Evolutionary conservation across 1,140 invertebrate genomes (phyloP), one percentile per base, ranked within the genome.

Genomic region (Eueides isabella): DNA sequence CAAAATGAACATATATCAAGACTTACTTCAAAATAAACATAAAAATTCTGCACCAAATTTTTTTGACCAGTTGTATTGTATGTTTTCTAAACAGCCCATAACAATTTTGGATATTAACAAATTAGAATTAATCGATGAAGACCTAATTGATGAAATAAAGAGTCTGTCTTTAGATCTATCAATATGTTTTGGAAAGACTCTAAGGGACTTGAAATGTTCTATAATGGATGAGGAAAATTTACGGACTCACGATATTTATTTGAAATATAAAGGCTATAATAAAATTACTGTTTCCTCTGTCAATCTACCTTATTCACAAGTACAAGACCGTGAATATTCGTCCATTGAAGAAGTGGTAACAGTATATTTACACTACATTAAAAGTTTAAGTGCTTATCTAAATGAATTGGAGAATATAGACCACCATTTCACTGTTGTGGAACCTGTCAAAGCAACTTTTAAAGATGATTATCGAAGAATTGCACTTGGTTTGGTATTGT

Each of bases 401-500:
- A 65, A 75, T 68, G 80, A 90, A 76, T 75, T 92, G 55, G 87
- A 88, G 66, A 70, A 67, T 31, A 89, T 92, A 70, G 85, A 92
- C 76, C 67, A 77, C 28, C 67, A 72, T 61, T 92, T 87, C 75
- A 81, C 72, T 63, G 80, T 92, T 9, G 77, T 87, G 73, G 88
- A 92, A 73, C 90, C 90, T 30, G 55, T 82, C 28, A 78, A 84
- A 48, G 82, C 82, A 48, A 81, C 82, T 44, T 90, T 83, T 71
- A 90, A 87, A 72, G 85, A 90, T 74, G 80, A 88, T 65, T 90
- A 81, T 68, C 82, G 90, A 75, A 86, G 80, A 83, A 89, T 92
- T 70, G 62, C 76, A 26, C 61, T 91, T 69, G 86, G 89, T 91
- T 38, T 71, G 64, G 16, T 38, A 61, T 67, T 14, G 48, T 26